Base-by-base conservation (phyloP, 2,113 vertebrate species). In the Chionis minor region DNA sequence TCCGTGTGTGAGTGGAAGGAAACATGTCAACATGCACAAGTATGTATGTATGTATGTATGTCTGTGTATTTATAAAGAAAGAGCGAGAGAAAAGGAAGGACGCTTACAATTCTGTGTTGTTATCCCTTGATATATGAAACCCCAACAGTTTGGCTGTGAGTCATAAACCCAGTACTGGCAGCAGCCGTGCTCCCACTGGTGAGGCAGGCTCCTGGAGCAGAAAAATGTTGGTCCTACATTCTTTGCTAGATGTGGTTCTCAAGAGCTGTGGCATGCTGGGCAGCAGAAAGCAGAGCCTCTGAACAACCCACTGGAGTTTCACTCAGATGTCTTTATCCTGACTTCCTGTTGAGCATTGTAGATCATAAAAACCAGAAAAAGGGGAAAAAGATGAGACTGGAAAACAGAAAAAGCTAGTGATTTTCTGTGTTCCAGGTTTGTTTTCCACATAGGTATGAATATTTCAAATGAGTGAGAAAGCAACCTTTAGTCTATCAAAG, bases 321-420 rank as follows among this genome's bases (percentile, higher is more conserved):
- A 58, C 21, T 33, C 9, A 51, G 19, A 7, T 32, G 8, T 40
- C 33, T 19, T 61, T 78, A 73, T 4, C 16, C 27, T 44, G 28
- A 45, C 7, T 59, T 81, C 28, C 51, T 45, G 20, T 14, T 83
- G 23, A 78, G 14, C 20, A 26, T 20, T 70, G 8, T 9, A 91
- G 58, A 70, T 62, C 51, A 61, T 40, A 65, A 15, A 51, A 61
- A 90, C 3, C 24, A 71, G 19, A 42, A 78, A 79, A 63, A 12
- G 2, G 2, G 7, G 4, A 0, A 16, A 82, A 56, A 69, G 2
- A 56, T 75, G 26, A 85, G 11, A 38, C n/a, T 59, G 12, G 21
- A 72, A 93, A 72, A 59, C 8, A 82, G 56, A 30, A 63, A 70
- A 92, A 92, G 6, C 3, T 33, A 40, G 23, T 3, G 5, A 20